A percentile compares a stretch with the other conserved stretches of the same genome.
Evolutionary conservation across 2,113 vertebrate species (phyloP).

Genomic region (Leucopsar rothschildi): DNA sequence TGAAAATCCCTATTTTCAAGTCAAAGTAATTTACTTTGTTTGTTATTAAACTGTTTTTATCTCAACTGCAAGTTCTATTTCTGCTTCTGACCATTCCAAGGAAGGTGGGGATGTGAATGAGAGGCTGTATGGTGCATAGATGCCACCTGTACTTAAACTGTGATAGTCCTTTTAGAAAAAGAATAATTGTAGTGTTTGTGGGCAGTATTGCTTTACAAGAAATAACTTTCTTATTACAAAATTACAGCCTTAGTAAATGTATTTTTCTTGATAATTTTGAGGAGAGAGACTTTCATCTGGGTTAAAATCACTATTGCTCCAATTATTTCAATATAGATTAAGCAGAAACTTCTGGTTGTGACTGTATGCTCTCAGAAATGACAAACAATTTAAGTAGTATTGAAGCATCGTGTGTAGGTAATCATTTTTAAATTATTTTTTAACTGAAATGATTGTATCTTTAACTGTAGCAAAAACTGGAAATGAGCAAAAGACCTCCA

Average conservation of each 20-base stretch:
- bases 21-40: not conserved
- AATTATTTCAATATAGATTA: not conserved
- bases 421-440: not conserved
- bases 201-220: not conserved
- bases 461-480: constrained; percentile 78
- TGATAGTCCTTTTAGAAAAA: not conserved
- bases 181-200: not conserved
- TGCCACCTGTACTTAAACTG: not conserved
- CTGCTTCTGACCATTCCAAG: not conserved
- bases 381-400: not conserved
- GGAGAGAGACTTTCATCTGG: not conserved
- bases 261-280: not conserved
- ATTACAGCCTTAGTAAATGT: not conserved
- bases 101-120: not conserved
- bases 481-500: constrained; percentile 81
- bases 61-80: not conserved
- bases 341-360: not conserved
- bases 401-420: not conserved
- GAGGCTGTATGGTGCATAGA: not conserved
- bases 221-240: not conserved
- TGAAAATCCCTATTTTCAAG: not conserved
- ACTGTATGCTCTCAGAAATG: not conserved
- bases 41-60: not conserved
- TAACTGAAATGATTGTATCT: not conserved
- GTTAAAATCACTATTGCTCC: not conserved